Conservation (phyloP, 2,888 invertebrate genomes). For the Herminia tarsipennalis region DNA sequence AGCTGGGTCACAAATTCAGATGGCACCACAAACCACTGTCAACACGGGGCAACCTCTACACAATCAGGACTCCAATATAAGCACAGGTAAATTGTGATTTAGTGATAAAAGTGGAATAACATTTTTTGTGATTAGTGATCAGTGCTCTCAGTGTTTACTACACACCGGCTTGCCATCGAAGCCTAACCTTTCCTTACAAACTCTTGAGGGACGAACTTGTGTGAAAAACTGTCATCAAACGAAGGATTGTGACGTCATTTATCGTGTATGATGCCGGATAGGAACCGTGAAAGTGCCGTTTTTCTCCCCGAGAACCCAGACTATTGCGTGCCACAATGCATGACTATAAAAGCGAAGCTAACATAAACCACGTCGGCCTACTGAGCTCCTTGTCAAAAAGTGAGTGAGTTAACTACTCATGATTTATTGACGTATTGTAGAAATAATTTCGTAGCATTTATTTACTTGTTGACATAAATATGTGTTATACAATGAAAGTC, state of each 20-base stretch:
- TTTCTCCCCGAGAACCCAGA: slow-evolving; percentile 71
- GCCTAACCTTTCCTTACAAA: slow-evolving; percentile 64
- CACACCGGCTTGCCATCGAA: slow-evolving; percentile 60
- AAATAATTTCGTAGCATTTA: slow-evolving; percentile 3
- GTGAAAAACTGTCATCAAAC: slow-evolving; percentile 70
- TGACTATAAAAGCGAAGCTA: slow-evolving; percentile 80
- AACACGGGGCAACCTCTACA: slow-evolving; percentile 93
- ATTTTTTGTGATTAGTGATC: slow-evolving; percentile 72
- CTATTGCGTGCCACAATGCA: slow-evolving; percentile 78
- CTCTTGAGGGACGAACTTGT: slow-evolving; percentile 60
- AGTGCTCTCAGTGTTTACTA: slow-evolving; percentile 75
- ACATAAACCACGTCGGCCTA: slow-evolving; percentile 78
- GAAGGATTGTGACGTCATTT: slow-evolving; percentile 80
- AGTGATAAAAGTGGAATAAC: slow-evolving; percentile 74
- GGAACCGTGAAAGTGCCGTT: slow-evolving; percentile 79
- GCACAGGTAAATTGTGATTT: slow-evolving; percentile 91
- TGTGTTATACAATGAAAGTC: slow-evolving; percentile 9
- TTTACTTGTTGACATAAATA: slow-evolving; percentile 11
- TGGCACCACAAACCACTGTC: slow-evolving; percentile 97
- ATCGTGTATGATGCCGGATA: slow-evolving; percentile 80
- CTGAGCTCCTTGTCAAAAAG: slow-evolving; percentile 79
- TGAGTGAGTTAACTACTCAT: slow-evolving; percentile 75
- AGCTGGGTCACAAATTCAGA: slow-evolving; percentile 98
- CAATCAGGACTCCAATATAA: slow-evolving; percentile 99
- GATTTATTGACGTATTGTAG: slow-evolving; percentile 44